These are phyloP conservation scores for Aphelenchoides avenae DNA, from an alignment of 1,140 invertebrate genomes.

Conservation along the genomic window DNA sequence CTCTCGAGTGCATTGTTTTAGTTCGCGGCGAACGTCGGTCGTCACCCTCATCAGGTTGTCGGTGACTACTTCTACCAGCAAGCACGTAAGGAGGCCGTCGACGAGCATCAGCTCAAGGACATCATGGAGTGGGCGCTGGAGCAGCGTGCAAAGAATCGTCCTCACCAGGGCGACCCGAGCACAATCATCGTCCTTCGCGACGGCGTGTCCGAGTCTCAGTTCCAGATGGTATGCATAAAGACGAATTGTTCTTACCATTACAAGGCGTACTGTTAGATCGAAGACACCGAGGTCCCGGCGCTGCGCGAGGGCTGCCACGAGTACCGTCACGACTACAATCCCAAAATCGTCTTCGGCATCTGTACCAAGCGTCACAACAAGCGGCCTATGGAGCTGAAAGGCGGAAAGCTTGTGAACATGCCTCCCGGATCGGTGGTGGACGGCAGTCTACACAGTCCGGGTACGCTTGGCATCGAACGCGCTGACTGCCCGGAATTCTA, in stretches of 20 bases:
- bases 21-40: constrained; percentile 26
- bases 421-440: constrained; percentile 31
- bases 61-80: constrained; percentile 37
- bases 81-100: constrained; percentile 29
- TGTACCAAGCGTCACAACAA: constrained; percentile 39
- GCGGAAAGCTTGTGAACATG: constrained; percentile 9
- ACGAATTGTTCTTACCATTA: neutral
- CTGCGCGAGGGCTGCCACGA: constrained; percentile 24
- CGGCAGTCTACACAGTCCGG: too few species aligned
- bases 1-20: constrained; percentile 4
- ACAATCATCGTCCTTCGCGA: constrained; percentile 37
- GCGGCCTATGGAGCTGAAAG: constrained; percentile 29
- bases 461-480: constrained; percentile 24
- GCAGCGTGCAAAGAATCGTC: constrained; percentile 26
- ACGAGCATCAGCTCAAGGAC: constrained; percentile 17
- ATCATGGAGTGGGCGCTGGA: constrained; percentile 8
- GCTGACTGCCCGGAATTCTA: constrained; percentile 33
- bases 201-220: constrained; percentile 32
- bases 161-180: constrained; percentile 7
- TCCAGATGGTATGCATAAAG: constrained; percentile 24
- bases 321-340: constrained; percentile 23
- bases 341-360: constrained; percentile 34
- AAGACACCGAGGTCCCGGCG: constrained; percentile 30
- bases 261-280: constrained; percentile 8
- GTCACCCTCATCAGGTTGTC: constrained; percentile 29